Evolutionary conservation across 1,140 invertebrate species (phyloP).

Genomic region (Centruroides vittatus): DNA sequence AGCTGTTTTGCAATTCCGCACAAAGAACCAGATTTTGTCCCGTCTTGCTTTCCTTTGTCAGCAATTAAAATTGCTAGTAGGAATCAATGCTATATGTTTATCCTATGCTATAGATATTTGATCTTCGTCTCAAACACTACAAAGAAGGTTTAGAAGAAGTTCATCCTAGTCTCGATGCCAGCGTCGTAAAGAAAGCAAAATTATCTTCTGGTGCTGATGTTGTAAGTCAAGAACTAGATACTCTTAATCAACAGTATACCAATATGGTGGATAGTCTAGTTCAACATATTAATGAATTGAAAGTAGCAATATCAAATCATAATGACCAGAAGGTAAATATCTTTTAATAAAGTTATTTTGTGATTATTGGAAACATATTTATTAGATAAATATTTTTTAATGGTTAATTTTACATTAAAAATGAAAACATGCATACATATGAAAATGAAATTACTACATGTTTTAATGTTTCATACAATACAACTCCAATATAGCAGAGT

Average conservation of each 20-base stretch:
- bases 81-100: neutral
- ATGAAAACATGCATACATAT: too few relatives aligned
- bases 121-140: conserved; percentile 71
- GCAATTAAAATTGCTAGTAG: too few relatives aligned
- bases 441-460: too few relatives aligned
- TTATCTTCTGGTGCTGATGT: conserved; percentile 49
- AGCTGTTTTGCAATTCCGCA: too few relatives aligned
- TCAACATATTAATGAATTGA: conserved; percentile 44
- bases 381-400: too few relatives aligned
- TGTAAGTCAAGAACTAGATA: conserved; percentile 70
- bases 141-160: conserved; percentile 71
- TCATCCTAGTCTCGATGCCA: conserved; percentile 60
- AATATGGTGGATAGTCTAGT: conserved; percentile 55
- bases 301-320: conserved; percentile 40
- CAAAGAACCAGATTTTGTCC: too few relatives aligned
- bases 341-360: neutral
- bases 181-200: conserved; percentile 28
- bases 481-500: too few relatives aligned
- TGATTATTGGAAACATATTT: too few relatives aligned
- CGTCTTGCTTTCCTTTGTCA: too few relatives aligned
- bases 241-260: conserved; percentile 61
- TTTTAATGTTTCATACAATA: too few relatives aligned
- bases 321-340: conserved; percentile 42
- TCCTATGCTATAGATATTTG: conserved; percentile 57
- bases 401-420: too few relatives aligned